Conservation (phyloP, 2,888 invertebrate genomes). For the Catocala fraxini region DNA sequence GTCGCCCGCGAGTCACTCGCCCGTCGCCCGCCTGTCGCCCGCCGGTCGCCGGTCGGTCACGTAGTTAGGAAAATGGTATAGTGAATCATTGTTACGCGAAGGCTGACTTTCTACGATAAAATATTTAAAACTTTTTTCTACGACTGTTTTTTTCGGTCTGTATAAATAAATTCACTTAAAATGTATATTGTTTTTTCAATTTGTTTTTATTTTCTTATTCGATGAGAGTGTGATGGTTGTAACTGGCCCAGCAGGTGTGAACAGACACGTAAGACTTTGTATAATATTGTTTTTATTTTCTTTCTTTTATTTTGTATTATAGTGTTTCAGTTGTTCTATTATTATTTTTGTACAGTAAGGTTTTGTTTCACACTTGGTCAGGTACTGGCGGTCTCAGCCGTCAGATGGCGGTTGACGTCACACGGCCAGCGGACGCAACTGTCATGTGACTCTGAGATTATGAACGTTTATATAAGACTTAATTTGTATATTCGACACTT, state of each 20-base stretch:
- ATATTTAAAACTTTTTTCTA: conserved; percentile 63
- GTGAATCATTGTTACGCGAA: conserved; percentile 72
- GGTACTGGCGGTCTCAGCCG: conserved; percentile 33
- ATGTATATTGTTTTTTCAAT: conserved; percentile 36
- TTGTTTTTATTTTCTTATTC: conserved; percentile 39
- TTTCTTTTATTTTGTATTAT: conserved; percentile 74
- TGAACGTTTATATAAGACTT: conserved; percentile 58
- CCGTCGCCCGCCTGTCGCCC: too few relatives aligned
- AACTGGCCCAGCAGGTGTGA: conserved; percentile 52
- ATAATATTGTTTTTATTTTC: conserved; percentile 63
- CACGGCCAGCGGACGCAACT: conserved; percentile 11
- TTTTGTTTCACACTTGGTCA: conserved; percentile 75
- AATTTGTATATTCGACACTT: conserved; percentile 65
- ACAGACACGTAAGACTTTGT: conserved; percentile 64
- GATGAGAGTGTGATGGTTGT: conserved; percentile 37
- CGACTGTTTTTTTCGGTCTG: conserved; percentile 49
- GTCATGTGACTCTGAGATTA: conserved; percentile 41
- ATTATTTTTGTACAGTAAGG: conserved; percentile 76
- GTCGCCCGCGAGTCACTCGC: too few relatives aligned
- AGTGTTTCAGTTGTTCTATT: conserved; percentile 70
- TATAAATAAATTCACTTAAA: conserved; percentile 47
- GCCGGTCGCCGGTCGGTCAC: conserved; percentile 33
- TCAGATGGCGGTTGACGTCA: conserved; percentile 11
- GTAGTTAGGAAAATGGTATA: conserved; percentile 67
- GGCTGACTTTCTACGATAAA: conserved; percentile 76